Percentiles rank a stretch among this genome's conserved stretches.
Conservation (phyloP, 2,113 vertebrate species). For the Theristicus caerulescens region DNA sequence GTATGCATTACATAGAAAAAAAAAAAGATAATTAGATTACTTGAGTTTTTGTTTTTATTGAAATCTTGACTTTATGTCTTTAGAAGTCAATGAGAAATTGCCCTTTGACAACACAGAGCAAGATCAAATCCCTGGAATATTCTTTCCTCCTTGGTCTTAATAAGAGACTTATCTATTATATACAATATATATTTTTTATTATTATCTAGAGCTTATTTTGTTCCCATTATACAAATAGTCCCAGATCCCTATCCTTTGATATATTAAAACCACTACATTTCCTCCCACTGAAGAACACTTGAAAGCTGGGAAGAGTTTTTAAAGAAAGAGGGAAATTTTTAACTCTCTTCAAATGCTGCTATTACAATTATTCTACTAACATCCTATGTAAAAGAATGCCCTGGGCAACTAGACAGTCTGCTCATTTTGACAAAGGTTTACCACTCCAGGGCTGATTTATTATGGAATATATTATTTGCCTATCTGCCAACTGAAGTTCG, state of each 20-base stretch:
- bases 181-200: neutral
- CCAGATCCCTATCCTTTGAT: neutral
- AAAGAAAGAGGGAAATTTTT: neutral
- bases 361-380: neutral
- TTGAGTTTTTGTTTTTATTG: neutral
- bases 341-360: neutral
- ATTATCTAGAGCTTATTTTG: neutral
- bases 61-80: neutral
- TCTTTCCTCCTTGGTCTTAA: neutral
- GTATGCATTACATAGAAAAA: neutral
- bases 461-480: neutral
- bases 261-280: neutral
- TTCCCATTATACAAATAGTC: neutral
- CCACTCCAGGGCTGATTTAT: conserved; percentile 20
- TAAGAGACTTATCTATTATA: neutral
- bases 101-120: neutral
- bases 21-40: neutral
- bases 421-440: conserved; percentile 35
- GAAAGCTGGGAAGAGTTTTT: neutral
- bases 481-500: neutral
- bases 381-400: neutral
- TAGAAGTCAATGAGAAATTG: neutral
- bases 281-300: neutral
- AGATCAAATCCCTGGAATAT: neutral
- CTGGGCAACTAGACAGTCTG: conserved; percentile 9